Base-by-base conservation (phyloP, 2,888 invertebrate species). In the Hanleya hanleyi region DNA sequence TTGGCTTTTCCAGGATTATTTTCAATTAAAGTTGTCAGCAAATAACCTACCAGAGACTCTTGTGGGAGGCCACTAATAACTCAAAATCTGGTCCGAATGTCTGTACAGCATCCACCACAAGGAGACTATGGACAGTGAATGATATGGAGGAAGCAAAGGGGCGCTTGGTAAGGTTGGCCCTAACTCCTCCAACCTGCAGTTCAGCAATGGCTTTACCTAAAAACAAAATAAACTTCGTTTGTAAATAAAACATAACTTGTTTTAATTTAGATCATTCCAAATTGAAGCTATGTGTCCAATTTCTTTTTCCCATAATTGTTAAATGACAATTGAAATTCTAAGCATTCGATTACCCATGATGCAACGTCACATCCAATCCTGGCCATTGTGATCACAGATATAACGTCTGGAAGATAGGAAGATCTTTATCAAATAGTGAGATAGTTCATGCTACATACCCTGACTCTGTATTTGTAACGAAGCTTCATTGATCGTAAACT, bases 1-100 rank as follows among this genome's bases (percentile, higher is more conserved):
- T n/a, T n/a, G n/a, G n/a, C n/a, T n/a, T 41, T 41, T 41, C 47
- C 12, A 41, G n/a, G n/a, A n/a, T n/a, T n/a, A n/a, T n/a, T n/a
- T n/a, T n/a, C n/a, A n/a, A n/a, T n/a, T n/a, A n/a, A n/a, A n/a
- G n/a, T n/a, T n/a, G n/a, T n/a, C n/a, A n/a, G n/a, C n/a, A n/a
- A n/a, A n/a, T n/a, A n/a, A 75, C 84, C 70, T 79, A 95, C 95
- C 96, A 95, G 33, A 98, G 95, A 90, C 97, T 96, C 87, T 96
- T 96, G 91, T 98, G 98, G 89, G 97, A 97, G 36, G 98, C 98
- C 22, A 97, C 94, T 9, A 98, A 92, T 67, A 98, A 92, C 90
- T 98, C 98, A 92, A 97, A 98, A 92, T 98, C 98, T 0, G 95
- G 95, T 0, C 98, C 98, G 91, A 96, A 97, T 22, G 96, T 96